Percentiles rank a stretch among this genome's conserved stretches.
These are phyloP conservation scores for Drymonia ruficornis DNA, from an alignment of 2,888 invertebrate species.

Conservation along the genomic window DNA sequence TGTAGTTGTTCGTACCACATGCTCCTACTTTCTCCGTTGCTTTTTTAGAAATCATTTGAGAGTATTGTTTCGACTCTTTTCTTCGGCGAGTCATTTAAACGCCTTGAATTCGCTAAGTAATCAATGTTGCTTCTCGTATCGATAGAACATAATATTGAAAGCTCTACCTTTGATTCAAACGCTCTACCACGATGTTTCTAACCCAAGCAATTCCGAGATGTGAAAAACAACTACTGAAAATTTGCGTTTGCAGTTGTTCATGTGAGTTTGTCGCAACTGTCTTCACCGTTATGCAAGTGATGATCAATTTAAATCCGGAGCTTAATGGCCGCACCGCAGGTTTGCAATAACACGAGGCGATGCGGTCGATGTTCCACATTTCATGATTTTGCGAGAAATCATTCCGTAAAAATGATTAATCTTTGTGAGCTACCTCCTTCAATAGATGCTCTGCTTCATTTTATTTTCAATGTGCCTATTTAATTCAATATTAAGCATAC, in stretches of 20 bases:
- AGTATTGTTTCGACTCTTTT: neutral
- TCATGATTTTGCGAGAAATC: too few relatives aligned
- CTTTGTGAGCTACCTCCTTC: too few relatives aligned
- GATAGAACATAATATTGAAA: too few relatives aligned
- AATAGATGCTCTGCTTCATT: too few relatives aligned
- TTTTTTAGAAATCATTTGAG: constrained; percentile 10
- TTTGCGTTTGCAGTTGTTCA: neutral
- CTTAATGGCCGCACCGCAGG: neutral
- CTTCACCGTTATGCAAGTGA: neutral
- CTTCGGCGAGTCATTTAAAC: neutral
- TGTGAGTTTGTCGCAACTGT: neutral
- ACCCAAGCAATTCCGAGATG: too few relatives aligned
- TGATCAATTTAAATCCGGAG: constrained; percentile 1
- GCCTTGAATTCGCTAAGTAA: neutral
- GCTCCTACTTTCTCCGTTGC: constrained; percentile 25
- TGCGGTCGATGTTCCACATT: neutral
- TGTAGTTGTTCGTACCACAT: neutral
- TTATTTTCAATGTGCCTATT: too few relatives aligned
- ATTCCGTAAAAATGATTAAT: too few relatives aligned
- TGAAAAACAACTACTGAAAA: neutral
- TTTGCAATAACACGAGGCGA: constrained; percentile 12
- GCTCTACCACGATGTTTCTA: too few relatives aligned
- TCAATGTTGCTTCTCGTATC: too few relatives aligned
- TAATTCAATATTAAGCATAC: too few relatives aligned
- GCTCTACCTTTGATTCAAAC: too few relatives aligned